phyloP scores from a whole-genome alignment of 2,113 vertebrate species.

The Grammomys surdaster region DNA sequence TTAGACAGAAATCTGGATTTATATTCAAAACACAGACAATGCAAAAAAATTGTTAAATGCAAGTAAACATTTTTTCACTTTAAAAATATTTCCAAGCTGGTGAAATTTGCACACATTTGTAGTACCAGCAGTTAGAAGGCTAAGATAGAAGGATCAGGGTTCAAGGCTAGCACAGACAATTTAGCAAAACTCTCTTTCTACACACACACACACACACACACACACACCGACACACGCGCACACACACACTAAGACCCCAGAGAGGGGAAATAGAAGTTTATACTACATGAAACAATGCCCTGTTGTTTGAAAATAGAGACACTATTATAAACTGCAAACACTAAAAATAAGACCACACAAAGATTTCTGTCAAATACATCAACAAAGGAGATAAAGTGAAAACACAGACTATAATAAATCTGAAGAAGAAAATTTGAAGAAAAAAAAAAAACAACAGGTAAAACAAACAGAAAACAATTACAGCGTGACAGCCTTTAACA shows the following conservation, averaged over 20 bases:
- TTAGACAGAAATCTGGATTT: background rate
- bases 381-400: background rate
- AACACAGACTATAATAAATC: background rate
- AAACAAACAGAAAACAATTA: background rate
- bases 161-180: background rate
- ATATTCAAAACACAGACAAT: background rate
- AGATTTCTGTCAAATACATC: background rate
- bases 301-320: background rate
- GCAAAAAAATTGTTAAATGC: background rate
- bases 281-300: background rate
- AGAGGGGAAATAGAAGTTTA: background rate
- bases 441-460: background rate
- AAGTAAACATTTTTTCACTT: background rate
- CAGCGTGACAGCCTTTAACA: background rate
- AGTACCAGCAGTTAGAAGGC: background rate
- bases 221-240: background rate
- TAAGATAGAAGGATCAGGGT: background rate
- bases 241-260: background rate
- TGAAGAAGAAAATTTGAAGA: background rate
- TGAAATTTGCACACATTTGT: background rate
- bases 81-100: background rate
- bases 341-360: background rate
- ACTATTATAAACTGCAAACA: background rate
- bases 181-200: background rate
- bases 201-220: background rate